Evolutionary conservation across 1,140 invertebrate genomes (phyloP).

Genomic region (Ganaspis sp.): DNA sequence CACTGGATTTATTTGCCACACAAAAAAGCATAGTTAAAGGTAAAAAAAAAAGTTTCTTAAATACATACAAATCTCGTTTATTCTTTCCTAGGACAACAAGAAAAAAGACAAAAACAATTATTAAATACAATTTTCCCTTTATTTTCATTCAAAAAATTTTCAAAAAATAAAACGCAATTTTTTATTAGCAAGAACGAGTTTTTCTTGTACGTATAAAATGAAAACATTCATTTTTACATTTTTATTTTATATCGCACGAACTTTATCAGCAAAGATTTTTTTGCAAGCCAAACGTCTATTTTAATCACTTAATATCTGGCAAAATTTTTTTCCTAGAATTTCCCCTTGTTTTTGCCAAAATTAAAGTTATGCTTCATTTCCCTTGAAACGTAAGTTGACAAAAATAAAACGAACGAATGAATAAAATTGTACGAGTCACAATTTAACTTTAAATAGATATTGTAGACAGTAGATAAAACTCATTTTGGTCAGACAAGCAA

Average conservation of each 20-base stretch:
- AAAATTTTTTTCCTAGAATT: conserved; percentile 19
- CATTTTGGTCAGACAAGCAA: not conserved
- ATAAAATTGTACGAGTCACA: not conserved
- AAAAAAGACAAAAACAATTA: too few relatives aligned
- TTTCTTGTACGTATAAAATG: too few relatives aligned
- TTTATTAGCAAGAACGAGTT: too few relatives aligned
- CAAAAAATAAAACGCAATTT: too few relatives aligned
- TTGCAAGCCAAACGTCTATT: not conserved
- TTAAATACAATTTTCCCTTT: too few relatives aligned
- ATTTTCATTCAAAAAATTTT: too few relatives aligned
- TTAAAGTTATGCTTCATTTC: conserved; percentile 44
- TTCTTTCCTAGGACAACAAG: not conserved
- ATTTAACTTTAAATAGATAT: not conserved
- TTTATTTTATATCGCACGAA: too few relatives aligned
- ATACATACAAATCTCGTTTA: not conserved
- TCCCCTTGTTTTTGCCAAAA: conserved; percentile 39
- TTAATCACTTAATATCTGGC: not conserved
- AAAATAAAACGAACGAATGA: conserved; percentile 10
- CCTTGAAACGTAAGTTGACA: conserved; percentile 4
- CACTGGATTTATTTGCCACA: conserved; percentile 19
- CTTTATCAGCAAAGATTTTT: not conserved
- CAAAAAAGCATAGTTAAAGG: not conserved
- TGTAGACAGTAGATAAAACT: not conserved
- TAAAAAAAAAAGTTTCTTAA: not conserved
- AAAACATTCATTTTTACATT: too few relatives aligned